Percentiles rank a stretch among this genome's conserved stretches.
These are phyloP conservation scores for Hemithea aestivaria DNA, from an alignment of 2,888 invertebrate genomes.

Conservation along the genomic window DNA sequence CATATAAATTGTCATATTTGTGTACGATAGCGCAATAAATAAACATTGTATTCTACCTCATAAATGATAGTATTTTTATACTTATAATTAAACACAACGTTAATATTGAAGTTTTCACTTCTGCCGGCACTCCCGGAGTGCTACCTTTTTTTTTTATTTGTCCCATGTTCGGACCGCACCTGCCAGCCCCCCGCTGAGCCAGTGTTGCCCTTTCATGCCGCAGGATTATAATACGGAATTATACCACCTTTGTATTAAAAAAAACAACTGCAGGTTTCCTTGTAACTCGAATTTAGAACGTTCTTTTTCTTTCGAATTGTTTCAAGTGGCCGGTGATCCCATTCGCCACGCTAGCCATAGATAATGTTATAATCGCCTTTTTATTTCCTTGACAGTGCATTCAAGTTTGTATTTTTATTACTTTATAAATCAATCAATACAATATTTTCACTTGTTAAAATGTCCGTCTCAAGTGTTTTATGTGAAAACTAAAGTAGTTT, in stretches of 20 bases:
- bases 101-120: no score
- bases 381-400: background rate
- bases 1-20: no score
- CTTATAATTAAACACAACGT: no score
- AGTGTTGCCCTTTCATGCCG: conserved; percentile 45
- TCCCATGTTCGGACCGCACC: conserved; percentile 45
- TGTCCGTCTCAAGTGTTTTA: conserved; percentile 1
- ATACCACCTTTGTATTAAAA: conserved; percentile 49
- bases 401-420: no score
- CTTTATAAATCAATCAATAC: no score
- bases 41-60: no score
- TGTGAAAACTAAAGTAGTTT: conserved; percentile 9
- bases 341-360: conserved; percentile 3
- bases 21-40: no score
- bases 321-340: conserved; percentile 11
- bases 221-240: no score
- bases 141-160: conserved; percentile 25
- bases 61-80: no score
- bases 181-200: conserved; percentile 62
- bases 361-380: background rate
- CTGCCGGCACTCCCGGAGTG: no score
- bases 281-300: conserved; percentile 18
- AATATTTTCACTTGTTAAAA: no score
- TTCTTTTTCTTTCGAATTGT: conserved; percentile 19
- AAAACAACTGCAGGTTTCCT: conserved; percentile 29